A percentile compares a stretch with the other conserved stretches of the same genome.
phyloP scores from a whole-genome alignment of 2,888 invertebrate genomes.

The Drosophila barbarae region DNA sequence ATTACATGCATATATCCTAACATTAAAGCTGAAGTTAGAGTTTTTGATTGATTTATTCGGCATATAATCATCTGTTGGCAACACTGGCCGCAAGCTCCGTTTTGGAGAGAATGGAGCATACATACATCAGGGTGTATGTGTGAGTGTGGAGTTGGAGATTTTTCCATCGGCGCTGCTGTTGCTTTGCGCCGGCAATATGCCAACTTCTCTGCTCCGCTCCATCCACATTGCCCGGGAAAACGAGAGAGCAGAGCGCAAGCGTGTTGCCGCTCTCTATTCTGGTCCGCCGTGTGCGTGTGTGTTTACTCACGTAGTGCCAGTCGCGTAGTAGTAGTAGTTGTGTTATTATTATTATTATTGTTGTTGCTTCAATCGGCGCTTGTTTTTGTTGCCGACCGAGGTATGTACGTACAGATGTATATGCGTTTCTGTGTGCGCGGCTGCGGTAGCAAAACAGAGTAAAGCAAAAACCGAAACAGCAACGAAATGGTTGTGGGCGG shows the following conservation, averaged over 20 bases:
- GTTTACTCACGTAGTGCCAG: conserved; percentile 69
- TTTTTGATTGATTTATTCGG: conserved; percentile 15
- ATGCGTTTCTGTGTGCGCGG: conserved; percentile 34
- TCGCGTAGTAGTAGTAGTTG: conserved; percentile 67
- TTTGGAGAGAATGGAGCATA: conserved; percentile 11
- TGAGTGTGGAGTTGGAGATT: conserved; percentile 21
- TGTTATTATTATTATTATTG: conserved; percentile 69
- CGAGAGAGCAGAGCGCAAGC: conserved; percentile 40
- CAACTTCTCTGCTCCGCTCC: conserved; percentile 41
- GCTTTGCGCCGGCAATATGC: conserved; percentile 49
- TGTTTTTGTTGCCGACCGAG: conserved; percentile 69
- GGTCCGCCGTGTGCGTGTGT: conserved; percentile 35
- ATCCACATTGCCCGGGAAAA: conserved; percentile 41
- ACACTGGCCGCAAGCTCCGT: conserved; percentile 23
- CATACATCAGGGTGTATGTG: not conserved
- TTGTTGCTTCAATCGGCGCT: conserved; percentile 65
- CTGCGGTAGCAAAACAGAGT: conserved; percentile 66
- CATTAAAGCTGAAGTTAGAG: not conserved
- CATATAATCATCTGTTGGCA: conserved; percentile 22
- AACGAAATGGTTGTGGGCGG: conserved; percentile 46
- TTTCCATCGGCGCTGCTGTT: conserved; percentile 39
- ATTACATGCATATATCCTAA: no score
- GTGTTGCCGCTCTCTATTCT: conserved; percentile 28
- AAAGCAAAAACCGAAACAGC: conserved; percentile 68
- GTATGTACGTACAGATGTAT: conserved; percentile 10